Evolutionary conservation across 2,113 vertebrate species (phyloP).

Genomic region (Indicator maculatus): DNA sequence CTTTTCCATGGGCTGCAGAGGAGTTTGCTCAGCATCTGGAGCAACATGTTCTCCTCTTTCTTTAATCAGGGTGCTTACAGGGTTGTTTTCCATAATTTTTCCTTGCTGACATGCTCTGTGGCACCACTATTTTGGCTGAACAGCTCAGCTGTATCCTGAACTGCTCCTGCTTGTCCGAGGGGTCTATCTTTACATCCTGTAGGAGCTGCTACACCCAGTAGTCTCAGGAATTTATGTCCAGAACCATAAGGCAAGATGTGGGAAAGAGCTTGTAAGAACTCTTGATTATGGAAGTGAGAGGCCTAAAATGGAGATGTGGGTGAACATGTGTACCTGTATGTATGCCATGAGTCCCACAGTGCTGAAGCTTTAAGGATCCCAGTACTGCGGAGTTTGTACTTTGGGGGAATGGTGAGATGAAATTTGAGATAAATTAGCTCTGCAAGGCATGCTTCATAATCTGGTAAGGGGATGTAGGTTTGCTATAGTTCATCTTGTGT

Average conservation of each 20-base stretch:
- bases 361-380: background rate
- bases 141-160: background rate
- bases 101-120: rapidly evolving
- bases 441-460: background rate
- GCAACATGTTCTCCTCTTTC: background rate
- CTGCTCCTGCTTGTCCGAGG: background rate
- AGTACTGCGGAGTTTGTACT: background rate
- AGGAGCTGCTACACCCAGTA: background rate
- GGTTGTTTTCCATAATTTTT: background rate
- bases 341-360: rapidly evolving
- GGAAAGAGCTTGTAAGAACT: background rate
- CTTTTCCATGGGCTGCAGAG: background rate
- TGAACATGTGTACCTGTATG: background rate
- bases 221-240: background rate
- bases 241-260: background rate
- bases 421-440: background rate
- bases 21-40: background rate
- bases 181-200: background rate
- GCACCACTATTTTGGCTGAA: background rate
- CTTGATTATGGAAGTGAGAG: background rate
- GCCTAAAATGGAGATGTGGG: background rate
- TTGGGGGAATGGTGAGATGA: background rate
- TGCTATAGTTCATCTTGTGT: background rate
- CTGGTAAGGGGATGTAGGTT: background rate
- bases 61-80: background rate